A percentile compares a stretch with the other conserved stretches of the same genome.
Conservation (phyloP, 2,113 vertebrate genomes). For the Asarcornis scutulata region DNA sequence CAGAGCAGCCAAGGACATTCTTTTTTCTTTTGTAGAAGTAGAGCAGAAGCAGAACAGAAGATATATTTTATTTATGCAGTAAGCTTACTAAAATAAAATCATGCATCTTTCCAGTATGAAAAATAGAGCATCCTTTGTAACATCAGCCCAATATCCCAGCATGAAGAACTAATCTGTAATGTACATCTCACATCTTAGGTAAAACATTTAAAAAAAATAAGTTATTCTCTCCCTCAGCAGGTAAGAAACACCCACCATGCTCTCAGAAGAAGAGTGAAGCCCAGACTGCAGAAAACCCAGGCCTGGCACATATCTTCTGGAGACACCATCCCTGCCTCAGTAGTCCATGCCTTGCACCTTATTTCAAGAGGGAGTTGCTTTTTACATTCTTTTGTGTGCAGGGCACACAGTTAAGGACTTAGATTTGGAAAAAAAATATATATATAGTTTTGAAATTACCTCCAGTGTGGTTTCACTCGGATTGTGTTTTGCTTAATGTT, state of each 20-base stretch:
- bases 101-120: background rate
- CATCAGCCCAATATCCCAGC: background rate
- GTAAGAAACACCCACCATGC: rapidly evolving
- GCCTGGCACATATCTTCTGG: background rate
- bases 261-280: background rate
- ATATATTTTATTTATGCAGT: background rate
- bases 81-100: background rate
- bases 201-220: background rate
- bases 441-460: background rate
- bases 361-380: background rate
- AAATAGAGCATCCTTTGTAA: background rate
- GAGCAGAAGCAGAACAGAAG: background rate
- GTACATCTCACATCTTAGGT: background rate
- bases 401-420: background rate
- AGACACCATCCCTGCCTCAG: background rate
- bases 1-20: background rate
- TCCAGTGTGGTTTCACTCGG: background rate
- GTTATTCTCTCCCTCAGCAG: background rate
- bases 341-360: background rate
- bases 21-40: background rate
- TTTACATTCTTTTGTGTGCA: background rate
- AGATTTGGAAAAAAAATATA: background rate
- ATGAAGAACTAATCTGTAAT: background rate
- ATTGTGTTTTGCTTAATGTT: background rate
- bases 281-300: background rate